phyloP scores from a whole-genome alignment of 2,888 invertebrate genomes.

The Gnatocerus cornutus region DNA sequence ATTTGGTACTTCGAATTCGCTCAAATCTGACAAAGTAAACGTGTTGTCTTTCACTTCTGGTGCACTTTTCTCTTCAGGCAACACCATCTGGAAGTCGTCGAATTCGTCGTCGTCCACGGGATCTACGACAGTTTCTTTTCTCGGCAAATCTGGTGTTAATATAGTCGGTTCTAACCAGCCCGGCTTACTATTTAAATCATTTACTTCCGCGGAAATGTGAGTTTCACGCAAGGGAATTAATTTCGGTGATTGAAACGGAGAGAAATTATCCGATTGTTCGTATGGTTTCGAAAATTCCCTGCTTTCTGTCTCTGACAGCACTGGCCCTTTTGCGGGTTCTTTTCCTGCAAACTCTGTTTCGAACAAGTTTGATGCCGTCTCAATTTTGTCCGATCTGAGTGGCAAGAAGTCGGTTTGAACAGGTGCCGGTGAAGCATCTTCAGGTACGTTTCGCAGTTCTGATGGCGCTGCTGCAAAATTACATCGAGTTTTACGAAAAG shows the following conservation, averaged over 20 bases:
- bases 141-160: slow-evolving; percentile 62
- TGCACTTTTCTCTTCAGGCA: slow-evolving; percentile 48
- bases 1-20: slow-evolving; percentile 28
- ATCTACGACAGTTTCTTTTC: slow-evolving; percentile 54
- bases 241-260: slow-evolving; percentile 69
- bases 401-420: slow-evolving; percentile 15
- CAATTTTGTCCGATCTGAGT: slow-evolving; percentile 7
- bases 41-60: slow-evolving; percentile 13
- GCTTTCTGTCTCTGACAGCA: slow-evolving; percentile 23
- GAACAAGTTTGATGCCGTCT: slow-evolving; percentile 12
- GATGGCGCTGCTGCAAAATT: slow-evolving; percentile 27
- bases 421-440: slow-evolving; percentile 22
- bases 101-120: slow-evolving; percentile 62
- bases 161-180: slow-evolving; percentile 64
- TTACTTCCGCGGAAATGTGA: slow-evolving; percentile 63
- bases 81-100: slow-evolving; percentile 66
- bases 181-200: slow-evolving; percentile 26
- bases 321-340: neutral
- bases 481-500: neutral
- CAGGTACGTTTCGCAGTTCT: slow-evolving; percentile 20
- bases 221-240: slow-evolving; percentile 67
- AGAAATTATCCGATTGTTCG: slow-evolving; percentile 71
- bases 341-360: slow-evolving; percentile 19
- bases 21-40: slow-evolving; percentile 15
- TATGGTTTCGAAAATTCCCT: slow-evolving; percentile 6